Evolutionary conservation across 2,797 vertebrate genomes (phyloP), one percentile per base, ranked within the genome.

Genomic region (Protonibea diacanthus): DNA sequence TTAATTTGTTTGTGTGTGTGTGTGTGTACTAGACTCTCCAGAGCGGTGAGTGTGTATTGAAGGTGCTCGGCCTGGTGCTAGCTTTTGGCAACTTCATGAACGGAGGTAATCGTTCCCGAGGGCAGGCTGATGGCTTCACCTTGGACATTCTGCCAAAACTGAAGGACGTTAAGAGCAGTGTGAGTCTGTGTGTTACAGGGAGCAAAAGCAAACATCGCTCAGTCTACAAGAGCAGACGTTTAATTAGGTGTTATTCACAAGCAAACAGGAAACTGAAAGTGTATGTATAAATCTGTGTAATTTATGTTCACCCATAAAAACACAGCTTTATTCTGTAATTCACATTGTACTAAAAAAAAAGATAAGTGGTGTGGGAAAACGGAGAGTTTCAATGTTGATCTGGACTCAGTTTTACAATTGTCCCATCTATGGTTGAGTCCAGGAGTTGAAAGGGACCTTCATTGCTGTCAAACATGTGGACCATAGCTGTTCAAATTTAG

Each of bases 71-170:
- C 76, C 94, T 99, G 91, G 96, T 99, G 76, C 95, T 99, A 72
- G 97, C 97, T 44, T 98, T 99, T 83, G 98, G 98, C 63, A 99
- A 99, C 95, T 99, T 97, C 89, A 99, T 99, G 98, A 99, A 99
- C 21, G 98, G 98, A 82, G 98, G 98, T 71, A 99, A 99, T 91
- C 95, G 97, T 47, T 97, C 97, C 8, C 93, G 98, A 82, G 98
- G 98, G 64, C 98, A 99, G 84, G 98, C 98, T 0, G 98, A 99
- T 78, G 98, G 98, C n/a, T 99, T 99, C 93, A 95, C 95, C 65
- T 88, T 99, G 73, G 98, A 99, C 90, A 98, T 99, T 83, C 95
- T 99, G 84, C 98, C 97, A 72, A 99, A 99, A 91, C 94, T 99
- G 68, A 99, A 99, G 94, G 98, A 99, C 84, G 98, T 99, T 62